Evolutionary conservation across 2,888 invertebrate species (phyloP), one percentile per base, ranked within the genome.

Genomic region (Ceramica pisi): DNA sequence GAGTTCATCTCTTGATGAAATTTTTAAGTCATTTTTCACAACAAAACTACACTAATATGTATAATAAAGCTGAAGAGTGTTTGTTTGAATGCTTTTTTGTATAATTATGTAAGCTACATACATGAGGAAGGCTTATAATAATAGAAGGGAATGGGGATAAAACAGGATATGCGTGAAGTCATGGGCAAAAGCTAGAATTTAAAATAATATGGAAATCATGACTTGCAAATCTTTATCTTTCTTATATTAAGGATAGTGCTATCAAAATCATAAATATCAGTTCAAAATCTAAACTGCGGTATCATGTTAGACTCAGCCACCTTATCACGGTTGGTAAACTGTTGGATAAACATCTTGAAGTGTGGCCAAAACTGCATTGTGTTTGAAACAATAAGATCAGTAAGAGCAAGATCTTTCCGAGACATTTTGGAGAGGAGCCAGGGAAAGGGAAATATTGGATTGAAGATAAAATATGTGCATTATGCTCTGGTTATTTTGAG

Each of bases 391-490:
- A 67, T 65, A 77, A 64, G 71, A 81, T 73, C 61, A 56, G 62
- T 57, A 26, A 44, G 53, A 81, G 35, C 38, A 76, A 80, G 60
- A 75, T 53, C 44, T 53, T 75, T 53, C 10, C 12, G 16, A 57
- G 44, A 77, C 26, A 77, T 69, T 23, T 81, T 78, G 78, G 78
- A 81, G 21, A 35, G 12, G 14, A 48, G 78, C 78, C 78, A 78
- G 55, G 7, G 10, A 46, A 10, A 62, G 44, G 38, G 10, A 23
- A 64, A 63, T 70, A 76, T 55, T 38, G 46, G 38, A n/a, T 38
- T 23, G 8, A 21, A 79, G 31, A 72, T 53, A 35, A 46, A 70
- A 46, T 71, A 78, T 51, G 38, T 71, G 38, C 57, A 71, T 57
- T 38, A 51, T 35, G 35, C 71, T 48, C 77, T 26, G 50, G 21